Percentiles rank a stretch among this genome's conserved stretches.
phyloP scores from a whole-genome alignment of 2,888 invertebrate species.

The Mystacides longicornis region DNA sequence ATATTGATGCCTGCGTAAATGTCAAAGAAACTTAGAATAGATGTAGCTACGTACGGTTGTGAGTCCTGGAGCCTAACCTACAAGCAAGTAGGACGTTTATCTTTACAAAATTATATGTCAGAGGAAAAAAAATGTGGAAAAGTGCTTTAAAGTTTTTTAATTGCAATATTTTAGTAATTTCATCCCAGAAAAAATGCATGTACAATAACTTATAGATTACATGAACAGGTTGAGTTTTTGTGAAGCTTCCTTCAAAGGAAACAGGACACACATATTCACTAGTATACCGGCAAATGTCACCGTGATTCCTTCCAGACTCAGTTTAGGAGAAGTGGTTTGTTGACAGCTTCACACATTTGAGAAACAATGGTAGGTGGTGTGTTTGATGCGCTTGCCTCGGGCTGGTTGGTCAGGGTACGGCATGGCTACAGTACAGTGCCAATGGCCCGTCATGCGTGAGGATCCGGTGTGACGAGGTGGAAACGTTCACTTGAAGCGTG shows the following conservation, averaged over 20 bases:
- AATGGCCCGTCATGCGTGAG: slow-evolving; percentile 4
- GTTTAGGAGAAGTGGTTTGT: not conserved
- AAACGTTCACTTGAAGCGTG: slow-evolving; percentile 4
- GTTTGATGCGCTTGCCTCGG: not conserved
- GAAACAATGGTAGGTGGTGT: not conserved
- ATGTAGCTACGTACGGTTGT: too few species aligned
- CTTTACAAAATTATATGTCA: too few species aligned
- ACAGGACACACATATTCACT: not conserved
- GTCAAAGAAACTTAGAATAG: too few species aligned
- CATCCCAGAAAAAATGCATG: too few species aligned
- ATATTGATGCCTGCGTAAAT: too few species aligned
- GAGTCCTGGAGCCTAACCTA: too few species aligned
- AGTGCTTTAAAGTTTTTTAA: too few species aligned
- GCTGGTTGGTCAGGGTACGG: too few species aligned
- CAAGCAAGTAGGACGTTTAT: too few species aligned
- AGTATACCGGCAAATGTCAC: slow-evolving; percentile 2
- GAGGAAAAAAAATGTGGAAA: too few species aligned
- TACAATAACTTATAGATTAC: too few species aligned
- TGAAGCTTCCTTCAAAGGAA: not conserved
- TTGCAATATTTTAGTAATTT: too few species aligned
- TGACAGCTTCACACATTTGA: not conserved
- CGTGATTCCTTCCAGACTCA: not conserved
- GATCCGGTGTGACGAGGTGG: slow-evolving; percentile 4
- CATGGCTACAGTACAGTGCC: not conserved
- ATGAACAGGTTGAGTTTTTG: not conserved